Conservation (phyloP, 1,140 invertebrate species). For the Nilaparvata lugens region DNA sequence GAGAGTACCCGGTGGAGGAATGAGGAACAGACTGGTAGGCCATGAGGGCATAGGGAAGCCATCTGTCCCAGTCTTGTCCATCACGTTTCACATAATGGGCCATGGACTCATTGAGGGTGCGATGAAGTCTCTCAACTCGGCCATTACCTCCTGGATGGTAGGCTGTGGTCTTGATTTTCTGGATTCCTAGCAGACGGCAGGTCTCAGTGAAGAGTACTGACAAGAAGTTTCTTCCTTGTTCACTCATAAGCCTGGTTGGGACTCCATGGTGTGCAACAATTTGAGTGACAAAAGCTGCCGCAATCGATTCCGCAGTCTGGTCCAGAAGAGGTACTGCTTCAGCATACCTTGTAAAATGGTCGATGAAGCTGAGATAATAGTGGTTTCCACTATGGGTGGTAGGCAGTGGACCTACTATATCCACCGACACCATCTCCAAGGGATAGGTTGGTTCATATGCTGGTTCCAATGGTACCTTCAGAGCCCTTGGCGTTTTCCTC, state of each 20-base stretch:
- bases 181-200: too few relatives aligned
- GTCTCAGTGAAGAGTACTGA: slow-evolving; percentile 15
- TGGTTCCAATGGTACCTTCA: too few relatives aligned
- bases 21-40: background rate
- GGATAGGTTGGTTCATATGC: too few relatives aligned
- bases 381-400: slow-evolving; percentile 22
- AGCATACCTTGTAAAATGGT: slow-evolving; percentile 29
- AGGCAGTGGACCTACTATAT: too few relatives aligned
- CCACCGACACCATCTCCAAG: too few relatives aligned
- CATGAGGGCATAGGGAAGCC: background rate
- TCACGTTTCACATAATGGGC: background rate
- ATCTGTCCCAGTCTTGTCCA: background rate
- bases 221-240: slow-evolving; percentile 25
- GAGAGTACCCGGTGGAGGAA: background rate
- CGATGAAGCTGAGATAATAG: slow-evolving; percentile 27
- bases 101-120: too few relatives aligned
- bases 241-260: slow-evolving; percentile 21
- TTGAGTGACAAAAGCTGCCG: slow-evolving; percentile 18
- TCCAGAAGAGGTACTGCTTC: slow-evolving; percentile 26
- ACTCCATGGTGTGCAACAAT: slow-evolving; percentile 23
- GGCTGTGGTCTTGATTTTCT: too few relatives aligned
- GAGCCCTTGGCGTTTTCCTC: too few relatives aligned
- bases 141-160: too few relatives aligned
- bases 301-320: slow-evolving; percentile 24
- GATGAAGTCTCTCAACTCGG: too few relatives aligned